Conservation (phyloP, 2,113 vertebrate genomes). For the Odocoileus hemionus region DNA sequence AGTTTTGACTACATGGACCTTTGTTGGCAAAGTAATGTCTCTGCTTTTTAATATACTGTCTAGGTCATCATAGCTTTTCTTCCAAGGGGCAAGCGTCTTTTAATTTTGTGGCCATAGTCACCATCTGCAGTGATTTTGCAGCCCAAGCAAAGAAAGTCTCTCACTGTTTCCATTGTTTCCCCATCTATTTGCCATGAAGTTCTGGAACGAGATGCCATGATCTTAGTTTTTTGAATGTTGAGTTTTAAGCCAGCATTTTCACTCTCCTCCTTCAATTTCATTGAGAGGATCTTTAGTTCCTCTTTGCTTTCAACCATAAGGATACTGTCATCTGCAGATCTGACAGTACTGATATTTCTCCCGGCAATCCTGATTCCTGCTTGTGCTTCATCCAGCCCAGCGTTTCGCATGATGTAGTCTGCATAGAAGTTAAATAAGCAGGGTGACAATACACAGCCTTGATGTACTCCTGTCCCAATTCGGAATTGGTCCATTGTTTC, state of each 20-base stretch:
- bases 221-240: neutral
- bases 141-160: neutral
- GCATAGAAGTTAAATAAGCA: neutral
- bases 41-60: neutral
- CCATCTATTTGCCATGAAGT: neutral
- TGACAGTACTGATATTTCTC: neutral
- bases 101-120: neutral
- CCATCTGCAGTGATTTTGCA: neutral
- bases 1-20: neutral
- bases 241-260: neutral
- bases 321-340: neutral
- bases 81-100: neutral
- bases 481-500: fast-evolving
- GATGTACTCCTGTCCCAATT: neutral
- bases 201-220: neutral
- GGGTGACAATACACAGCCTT: neutral
- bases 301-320: neutral
- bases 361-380: neutral
- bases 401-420: neutral
- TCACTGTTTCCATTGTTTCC: neutral
- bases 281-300: neutral
- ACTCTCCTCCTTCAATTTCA: neutral
- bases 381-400: neutral
- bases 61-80: neutral
- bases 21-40: neutral